phyloP scores from a whole-genome alignment of 1,140 invertebrate species.

The Drosophila santomea region DNA sequence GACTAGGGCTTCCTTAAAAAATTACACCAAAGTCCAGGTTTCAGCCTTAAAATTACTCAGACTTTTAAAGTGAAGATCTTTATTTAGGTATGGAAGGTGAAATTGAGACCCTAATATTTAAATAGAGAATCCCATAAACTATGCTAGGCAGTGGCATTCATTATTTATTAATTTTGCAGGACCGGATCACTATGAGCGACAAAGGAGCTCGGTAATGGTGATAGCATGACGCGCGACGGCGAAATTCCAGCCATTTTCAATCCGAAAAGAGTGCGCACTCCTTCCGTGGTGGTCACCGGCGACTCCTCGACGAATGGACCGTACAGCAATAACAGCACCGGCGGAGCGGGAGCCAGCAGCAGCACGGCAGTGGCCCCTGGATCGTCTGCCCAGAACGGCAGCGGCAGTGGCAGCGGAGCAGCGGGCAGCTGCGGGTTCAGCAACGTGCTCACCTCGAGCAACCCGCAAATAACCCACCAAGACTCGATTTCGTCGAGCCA shows the following conservation, averaged over 20 bases:
- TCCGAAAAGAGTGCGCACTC: constrained; percentile 89
- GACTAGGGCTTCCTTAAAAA: constrained; percentile 1
- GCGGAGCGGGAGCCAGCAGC: constrained; percentile 42
- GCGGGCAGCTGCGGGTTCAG: constrained; percentile 74
- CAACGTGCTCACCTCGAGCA: constrained; percentile 83
- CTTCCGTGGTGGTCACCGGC: constrained; percentile 90
- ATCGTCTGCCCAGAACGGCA: constrained; percentile 16
- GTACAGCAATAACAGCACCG: constrained; percentile 65
- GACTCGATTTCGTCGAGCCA: constrained; percentile 87
- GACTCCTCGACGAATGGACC: constrained; percentile 87
- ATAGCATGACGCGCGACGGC: constrained; percentile 86
- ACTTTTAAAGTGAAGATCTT: too few relatives aligned
- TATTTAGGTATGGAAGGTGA: not conserved
- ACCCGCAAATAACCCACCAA: constrained; percentile 85
- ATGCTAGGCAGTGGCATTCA: not conserved
- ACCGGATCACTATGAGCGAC: constrained; percentile 61
- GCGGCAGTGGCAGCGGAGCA: constrained; percentile 13
- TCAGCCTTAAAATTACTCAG: too few relatives aligned
- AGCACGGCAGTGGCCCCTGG: constrained; percentile 19
- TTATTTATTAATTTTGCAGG: not conserved
- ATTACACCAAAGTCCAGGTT: too few relatives aligned
- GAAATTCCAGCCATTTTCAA: constrained; percentile 91
- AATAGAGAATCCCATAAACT: not conserved
- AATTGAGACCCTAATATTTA: not conserved
- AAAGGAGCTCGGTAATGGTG: constrained; percentile 39